Conservation (phyloP, 1,140 invertebrate species). For the Capitella teleta region DNA sequence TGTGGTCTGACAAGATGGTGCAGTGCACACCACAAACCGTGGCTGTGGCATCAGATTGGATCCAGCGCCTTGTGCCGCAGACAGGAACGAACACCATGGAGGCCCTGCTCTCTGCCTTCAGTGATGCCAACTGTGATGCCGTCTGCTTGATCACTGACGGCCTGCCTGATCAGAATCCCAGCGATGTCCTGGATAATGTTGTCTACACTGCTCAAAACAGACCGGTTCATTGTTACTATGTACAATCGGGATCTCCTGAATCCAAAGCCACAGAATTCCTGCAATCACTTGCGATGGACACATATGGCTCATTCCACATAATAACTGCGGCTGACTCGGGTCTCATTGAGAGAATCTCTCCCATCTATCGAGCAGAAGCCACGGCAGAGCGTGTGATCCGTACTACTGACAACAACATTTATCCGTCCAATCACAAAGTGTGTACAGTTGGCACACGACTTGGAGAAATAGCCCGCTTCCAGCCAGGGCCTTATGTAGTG, state of each 20-base stretch:
- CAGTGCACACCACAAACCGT: constrained; percentile 38
- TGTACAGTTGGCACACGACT: constrained; percentile 22
- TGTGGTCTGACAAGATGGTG: constrained; percentile 41
- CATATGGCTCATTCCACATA: constrained; percentile 38
- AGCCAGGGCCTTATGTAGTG: constrained; percentile 1
- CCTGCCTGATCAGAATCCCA: constrained; percentile 36
- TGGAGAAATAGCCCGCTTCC: too few species aligned
- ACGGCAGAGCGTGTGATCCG: constrained; percentile 25
- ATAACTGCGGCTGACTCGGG: constrained; percentile 29
- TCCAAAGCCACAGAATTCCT: constrained; percentile 31
- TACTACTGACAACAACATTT: constrained; percentile 25
- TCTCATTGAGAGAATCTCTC: constrained; percentile 33
- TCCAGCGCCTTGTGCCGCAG: constrained; percentile 31
- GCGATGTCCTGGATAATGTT: constrained; percentile 34
- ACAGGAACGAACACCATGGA: constrained; percentile 40
- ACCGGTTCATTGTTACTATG: constrained; percentile 36
- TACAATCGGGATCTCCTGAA: constrained; percentile 25
- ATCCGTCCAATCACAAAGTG: constrained; percentile 24
- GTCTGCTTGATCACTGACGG: constrained; percentile 40
- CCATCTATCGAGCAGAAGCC: constrained; percentile 29
- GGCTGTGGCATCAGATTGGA: constrained; percentile 33
- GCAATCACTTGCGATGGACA: constrained; percentile 36
- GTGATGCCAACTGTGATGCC: constrained; percentile 28
- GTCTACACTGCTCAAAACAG: constrained; percentile 18
- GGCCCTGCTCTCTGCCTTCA: constrained; percentile 34